Base-by-base conservation (phyloP, 2,888 invertebrate species). In the Abrostola tripartita region DNA sequence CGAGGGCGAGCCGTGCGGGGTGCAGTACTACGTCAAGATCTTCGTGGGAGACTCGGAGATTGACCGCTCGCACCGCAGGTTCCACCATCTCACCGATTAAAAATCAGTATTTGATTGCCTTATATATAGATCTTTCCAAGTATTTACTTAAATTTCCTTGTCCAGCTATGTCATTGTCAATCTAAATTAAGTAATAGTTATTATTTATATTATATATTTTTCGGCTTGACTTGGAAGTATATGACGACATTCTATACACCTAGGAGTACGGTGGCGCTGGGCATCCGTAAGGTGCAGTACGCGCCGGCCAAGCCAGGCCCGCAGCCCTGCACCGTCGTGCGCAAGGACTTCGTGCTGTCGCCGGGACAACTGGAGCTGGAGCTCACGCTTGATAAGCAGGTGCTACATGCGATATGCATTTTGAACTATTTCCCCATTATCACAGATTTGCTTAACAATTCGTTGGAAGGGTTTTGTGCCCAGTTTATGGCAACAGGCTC, bases 281-380 rank as follows among this genome's bases (percentile, higher is more conserved):
- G 97, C 10, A 97, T 99, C 77, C 96, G 99, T 59, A 99, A 99
- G 92, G 96, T 99, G 75, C 99, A 99, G 89, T 99, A 96, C 90
- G 98, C 98, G 7, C 99, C 98, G 0, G 96, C 97, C 59, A 98
- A 98, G 90, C 97, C 97, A 56, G 98, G 98, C 44, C 96, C 97
- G 57, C 99, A 99, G 92, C 99, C 99, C 0, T 98, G 98, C 95
- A 98, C 98, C 0, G 96, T 99, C 66, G 98, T 98, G 37, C 96
- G 98, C 72, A 99, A 99, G 93, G 99, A 99, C 90, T 99, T 99
- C 90, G 96, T 99, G 89, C 95, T 99, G 77, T 98, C 98, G 78
- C 98, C 99, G 6, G 99, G 99, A 0, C 98, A 98, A 85, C 95
- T 99, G 11, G 98, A 99, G 87, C 94, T 99, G 60, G 99, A 99